A percentile compares a stretch with the other conserved stretches of the same genome.
These are phyloP conservation scores for Catocala fraxini DNA, from an alignment of 2,888 invertebrate genomes.

Conservation along the genomic window DNA sequence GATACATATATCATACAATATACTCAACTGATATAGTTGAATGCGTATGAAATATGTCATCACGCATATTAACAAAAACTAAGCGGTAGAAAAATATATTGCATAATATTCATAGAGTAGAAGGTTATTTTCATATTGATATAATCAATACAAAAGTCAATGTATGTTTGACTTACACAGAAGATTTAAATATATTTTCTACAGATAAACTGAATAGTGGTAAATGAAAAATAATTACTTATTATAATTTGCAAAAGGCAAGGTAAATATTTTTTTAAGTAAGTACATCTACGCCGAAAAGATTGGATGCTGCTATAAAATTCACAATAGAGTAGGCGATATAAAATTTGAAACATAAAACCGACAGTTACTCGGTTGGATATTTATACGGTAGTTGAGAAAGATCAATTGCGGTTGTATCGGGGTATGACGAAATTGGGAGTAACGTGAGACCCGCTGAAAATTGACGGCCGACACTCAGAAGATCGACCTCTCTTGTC, in stretches of 20 bases:
- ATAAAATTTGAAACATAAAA: slow-evolving; percentile 65
- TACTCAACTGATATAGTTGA: too few species aligned
- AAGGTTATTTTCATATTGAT: too few species aligned
- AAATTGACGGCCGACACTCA: slow-evolving; percentile 58
- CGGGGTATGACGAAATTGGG: slow-evolving; percentile 61
- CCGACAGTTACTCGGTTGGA: slow-evolving; percentile 49
- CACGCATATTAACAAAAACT: too few species aligned
- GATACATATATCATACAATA: too few species aligned
- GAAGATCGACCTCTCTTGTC: slow-evolving; percentile 52
- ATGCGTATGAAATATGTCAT: too few species aligned
- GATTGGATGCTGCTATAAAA: slow-evolving; percentile 50
- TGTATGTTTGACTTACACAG: too few species aligned
- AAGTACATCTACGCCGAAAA: slow-evolving; percentile 43
- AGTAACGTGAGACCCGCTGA: slow-evolving; percentile 55
- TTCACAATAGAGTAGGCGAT: slow-evolving; percentile 57
- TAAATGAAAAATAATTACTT: neutral
- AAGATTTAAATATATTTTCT: too few species aligned
- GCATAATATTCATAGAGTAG: too few species aligned
- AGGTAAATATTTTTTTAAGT: slow-evolving; percentile 7
- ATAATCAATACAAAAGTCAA: too few species aligned
- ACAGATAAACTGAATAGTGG: too few species aligned
- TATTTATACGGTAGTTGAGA: slow-evolving; percentile 52
- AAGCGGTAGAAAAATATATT: too few species aligned
- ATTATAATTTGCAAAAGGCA: slow-evolving; percentile 4
- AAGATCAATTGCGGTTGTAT: slow-evolving; percentile 61